phyloP scores from a whole-genome alignment of 2,113 vertebrate species.

The Tiliqua scincoides region DNA sequence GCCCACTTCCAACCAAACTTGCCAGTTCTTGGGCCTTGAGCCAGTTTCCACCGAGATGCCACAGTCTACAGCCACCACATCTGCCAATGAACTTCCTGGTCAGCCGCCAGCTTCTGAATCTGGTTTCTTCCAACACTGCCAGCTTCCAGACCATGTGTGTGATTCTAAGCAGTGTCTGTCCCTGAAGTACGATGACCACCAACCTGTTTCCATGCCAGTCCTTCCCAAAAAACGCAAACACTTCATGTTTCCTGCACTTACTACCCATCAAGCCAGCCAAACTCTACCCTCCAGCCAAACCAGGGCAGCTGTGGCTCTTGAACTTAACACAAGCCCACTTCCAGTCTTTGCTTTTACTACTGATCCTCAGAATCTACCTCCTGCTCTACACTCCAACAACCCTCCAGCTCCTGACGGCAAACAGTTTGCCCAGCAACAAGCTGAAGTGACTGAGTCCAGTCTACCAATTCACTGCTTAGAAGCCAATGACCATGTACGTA shows the following conservation, averaged over 20 bases:
- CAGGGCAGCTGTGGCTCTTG: not conserved
- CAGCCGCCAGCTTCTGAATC: not conserved
- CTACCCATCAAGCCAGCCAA: constrained; percentile 56
- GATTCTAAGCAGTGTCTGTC: constrained; percentile 11
- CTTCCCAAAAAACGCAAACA: constrained; percentile 7
- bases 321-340: constrained; percentile 42
- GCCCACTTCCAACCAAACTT: not conserved
- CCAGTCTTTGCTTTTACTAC: not conserved
- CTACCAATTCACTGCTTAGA: not conserved
- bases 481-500: not conserved
- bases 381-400: constrained; percentile 1
- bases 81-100: not conserved
- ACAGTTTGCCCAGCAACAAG: not conserved
- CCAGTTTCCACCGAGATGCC: not conserved
- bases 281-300: constrained; percentile 37
- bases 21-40: constrained; percentile 41
- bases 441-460: not conserved
- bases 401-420: not conserved
- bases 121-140: not conserved
- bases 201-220: fast-evolving
- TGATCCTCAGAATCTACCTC: not conserved
- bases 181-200: constrained; percentile 11
- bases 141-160: fast-evolving
- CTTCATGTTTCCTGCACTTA: constrained; percentile 51
- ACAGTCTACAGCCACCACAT: not conserved